Evolutionary conservation across 1,140 invertebrate genomes (phyloP).

Genomic region (Dreissena polymorpha): DNA sequence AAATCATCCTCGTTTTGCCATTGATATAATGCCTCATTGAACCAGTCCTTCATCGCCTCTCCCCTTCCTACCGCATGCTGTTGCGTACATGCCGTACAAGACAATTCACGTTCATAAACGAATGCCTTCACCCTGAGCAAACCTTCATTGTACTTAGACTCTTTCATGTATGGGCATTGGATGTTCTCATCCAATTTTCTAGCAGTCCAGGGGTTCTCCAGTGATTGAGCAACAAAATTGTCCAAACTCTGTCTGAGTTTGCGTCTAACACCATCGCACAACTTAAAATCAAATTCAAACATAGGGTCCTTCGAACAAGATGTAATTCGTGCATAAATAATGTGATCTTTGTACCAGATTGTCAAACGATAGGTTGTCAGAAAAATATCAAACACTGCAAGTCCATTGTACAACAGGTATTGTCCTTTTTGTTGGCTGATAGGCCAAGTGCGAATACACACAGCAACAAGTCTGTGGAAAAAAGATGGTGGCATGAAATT

Average conservation of each 20-base stretch:
- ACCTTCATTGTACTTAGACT: neutral
- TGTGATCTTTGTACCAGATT: constrained; percentile 38
- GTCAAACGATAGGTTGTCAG: neutral
- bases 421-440: neutral
- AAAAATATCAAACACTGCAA: constrained; percentile 13
- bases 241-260: neutral
- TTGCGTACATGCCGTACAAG: neutral
- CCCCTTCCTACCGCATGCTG: constrained; percentile 1
- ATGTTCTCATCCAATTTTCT: constrained; percentile 36
- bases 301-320: neutral
- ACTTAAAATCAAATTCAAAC: neutral
- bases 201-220: neutral
- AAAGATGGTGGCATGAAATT: constrained; percentile 40
- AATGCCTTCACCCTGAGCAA: constrained; percentile 28
- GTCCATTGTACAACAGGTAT: constrained; percentile 18
- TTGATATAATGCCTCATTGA: neutral
- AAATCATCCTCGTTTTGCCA: neutral
- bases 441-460: constrained; percentile 13
- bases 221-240: constrained; percentile 3
- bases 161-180: neutral
- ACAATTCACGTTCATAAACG: neutral
- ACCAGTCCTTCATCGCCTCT: constrained; percentile 15
- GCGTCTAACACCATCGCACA: neutral
- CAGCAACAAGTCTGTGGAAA: constrained; percentile 26
- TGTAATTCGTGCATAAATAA: constrained; percentile 21